Evolutionary conservation across 2,888 invertebrate genomes (phyloP), one percentile per base, ranked within the genome.

Genomic region (Leptinotarsa peninsularis): DNA sequence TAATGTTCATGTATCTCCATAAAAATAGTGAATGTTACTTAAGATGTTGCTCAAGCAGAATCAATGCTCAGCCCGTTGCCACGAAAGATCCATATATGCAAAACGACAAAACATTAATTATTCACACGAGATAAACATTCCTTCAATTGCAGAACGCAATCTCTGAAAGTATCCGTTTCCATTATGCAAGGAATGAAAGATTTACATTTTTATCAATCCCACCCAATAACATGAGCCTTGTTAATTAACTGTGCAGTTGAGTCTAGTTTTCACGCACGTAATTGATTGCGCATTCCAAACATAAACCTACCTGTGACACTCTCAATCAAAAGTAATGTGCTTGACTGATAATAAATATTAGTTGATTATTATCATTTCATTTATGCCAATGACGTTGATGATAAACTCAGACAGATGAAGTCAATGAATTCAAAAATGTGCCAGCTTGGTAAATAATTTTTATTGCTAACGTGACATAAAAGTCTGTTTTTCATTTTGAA

Each of bases 301-400:
- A 66, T 33, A 66, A 70, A 63, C 66, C 66, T 70, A 4, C 58
- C 21, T 21, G 23, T 4, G 58, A 52, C 27, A 66, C 50, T 58
- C 33, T 49, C 21, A 23, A 7, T 71, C 71, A 66, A 33, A 71
- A 71, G 66, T 71, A 27, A 58, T 63, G 66, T 27, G 33, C 27
- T 49, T 78, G 78, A 79, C 78, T 76, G 78, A 76, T 76, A 75
- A 76, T 78, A 79, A 75, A 77, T 79, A 68, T 68, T 73, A 73
- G 77, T 78, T 75, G 76, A 77, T 33, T 43, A 10, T 43, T 43
- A 43, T 0, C 10, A 13, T 43, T 43, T 43, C 10, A 13, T 43
- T 13, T 43, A 43, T 43, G 43, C 43, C 10, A 10, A 43, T 43
- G 43, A 3, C 43, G 43, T 43, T 13, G 13, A 10, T 10, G 43